Conservation (phyloP, 2,797 vertebrate species). For the Chaunax sp. region DNA sequence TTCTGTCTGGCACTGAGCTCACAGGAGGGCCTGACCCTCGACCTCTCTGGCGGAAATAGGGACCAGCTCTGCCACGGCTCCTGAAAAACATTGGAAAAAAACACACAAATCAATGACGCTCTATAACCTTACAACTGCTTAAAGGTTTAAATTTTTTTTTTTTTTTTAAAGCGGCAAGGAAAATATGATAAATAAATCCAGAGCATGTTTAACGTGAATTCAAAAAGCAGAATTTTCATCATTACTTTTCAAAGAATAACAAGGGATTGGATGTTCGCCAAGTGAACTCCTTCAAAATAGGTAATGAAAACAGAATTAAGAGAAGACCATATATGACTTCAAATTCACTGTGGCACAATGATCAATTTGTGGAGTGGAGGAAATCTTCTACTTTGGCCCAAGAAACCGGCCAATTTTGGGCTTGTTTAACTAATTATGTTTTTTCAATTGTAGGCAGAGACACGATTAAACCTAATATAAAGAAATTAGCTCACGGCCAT, state of each 20-base stretch:
- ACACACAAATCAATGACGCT: background rate
- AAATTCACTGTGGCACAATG: slow-evolving; percentile 14
- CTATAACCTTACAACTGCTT: background rate
- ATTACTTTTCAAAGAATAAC: background rate
- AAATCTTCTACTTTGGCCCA: slow-evolving; percentile 48
- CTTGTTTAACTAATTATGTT: slow-evolving; percentile 14
- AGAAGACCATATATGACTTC: slow-evolving; percentile 11
- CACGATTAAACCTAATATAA: slow-evolving; percentile 7
- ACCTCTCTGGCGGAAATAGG: slow-evolving; percentile 57
- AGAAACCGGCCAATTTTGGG: slow-evolving; percentile 25
- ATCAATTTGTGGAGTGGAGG: slow-evolving; percentile 47
- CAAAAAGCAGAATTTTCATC: background rate
- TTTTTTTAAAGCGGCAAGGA: background rate
- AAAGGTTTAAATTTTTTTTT: too few relatives aligned
- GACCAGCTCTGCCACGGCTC: slow-evolving; percentile 46
- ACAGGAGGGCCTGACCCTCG: slow-evolving; percentile 43
- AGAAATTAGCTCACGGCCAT: slow-evolving; percentile 16
- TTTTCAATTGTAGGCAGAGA: slow-evolving; percentile 25
- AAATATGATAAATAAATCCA: slow-evolving; percentile 10
- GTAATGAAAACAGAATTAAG: slow-evolving; percentile 40
- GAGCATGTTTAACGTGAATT: background rate
- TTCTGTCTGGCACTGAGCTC: slow-evolving; percentile 39
- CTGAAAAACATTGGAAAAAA: slow-evolving; percentile 57
- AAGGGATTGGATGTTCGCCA: background rate
- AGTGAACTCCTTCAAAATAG: background rate